These are phyloP conservation scores for Kryphioiulus occultus DNA, from an alignment of 2,888 invertebrate genomes.

Conservation along the genomic window DNA sequence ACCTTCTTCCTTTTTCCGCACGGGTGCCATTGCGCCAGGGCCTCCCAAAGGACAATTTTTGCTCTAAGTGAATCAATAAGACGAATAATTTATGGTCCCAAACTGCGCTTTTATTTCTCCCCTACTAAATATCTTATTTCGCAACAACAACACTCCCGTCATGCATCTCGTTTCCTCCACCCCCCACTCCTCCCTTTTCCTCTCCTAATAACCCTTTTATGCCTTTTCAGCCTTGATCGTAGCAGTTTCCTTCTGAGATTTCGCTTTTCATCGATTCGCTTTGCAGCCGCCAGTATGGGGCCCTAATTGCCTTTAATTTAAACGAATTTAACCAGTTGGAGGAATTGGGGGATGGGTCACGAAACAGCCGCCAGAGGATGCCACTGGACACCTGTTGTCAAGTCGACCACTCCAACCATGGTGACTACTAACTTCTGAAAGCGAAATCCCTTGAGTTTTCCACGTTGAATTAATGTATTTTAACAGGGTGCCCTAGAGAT, in stretches of 20 bases:
- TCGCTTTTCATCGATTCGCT: background rate
- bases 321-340: background rate
- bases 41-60: slow-evolving; percentile 17
- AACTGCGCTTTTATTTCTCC: slow-evolving; percentile 27
- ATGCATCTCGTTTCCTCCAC: background rate
- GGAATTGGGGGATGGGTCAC: background rate
- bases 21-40: background rate
- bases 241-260: background rate
- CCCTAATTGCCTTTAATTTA: slow-evolving; percentile 20
- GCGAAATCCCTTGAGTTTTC: too few species aligned
- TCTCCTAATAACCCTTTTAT: background rate
- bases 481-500: too few species aligned
- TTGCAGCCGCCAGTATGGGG: background rate
- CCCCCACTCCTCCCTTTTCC: background rate
- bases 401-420: too few species aligned
- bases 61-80: slow-evolving; percentile 31
- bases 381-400: too few species aligned
- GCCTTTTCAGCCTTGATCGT: background rate
- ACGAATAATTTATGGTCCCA: slow-evolving; percentile 27
- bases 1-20: background rate
- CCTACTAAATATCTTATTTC: slow-evolving; percentile 28
- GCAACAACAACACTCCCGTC: slow-evolving; percentile 1
- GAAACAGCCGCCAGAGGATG: background rate
- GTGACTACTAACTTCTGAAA: too few species aligned
- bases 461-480: too few species aligned